Base-by-base conservation (phyloP, 2,113 vertebrate genomes). In the Nothobranchius kuhntae region DNA sequence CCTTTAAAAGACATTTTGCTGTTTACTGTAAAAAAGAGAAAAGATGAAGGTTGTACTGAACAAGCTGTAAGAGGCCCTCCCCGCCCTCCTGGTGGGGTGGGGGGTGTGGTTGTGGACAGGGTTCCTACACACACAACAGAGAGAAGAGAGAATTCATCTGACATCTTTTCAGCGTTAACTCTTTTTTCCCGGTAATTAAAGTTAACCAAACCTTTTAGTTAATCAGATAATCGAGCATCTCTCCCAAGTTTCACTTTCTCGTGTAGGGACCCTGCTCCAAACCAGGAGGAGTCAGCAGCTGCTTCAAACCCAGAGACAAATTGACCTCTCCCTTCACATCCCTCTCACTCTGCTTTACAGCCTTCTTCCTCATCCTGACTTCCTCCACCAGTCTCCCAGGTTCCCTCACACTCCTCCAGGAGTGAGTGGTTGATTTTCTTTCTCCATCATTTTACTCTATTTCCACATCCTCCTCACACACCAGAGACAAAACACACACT, bases 401-500 rank as follows among this genome's bases (percentile, higher is more conserved):
- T 53, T 52, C 45, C 48, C 53, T 46, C 14, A 13, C 40, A 42
- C 51, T 54, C 63, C 65, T 52, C 57, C 38, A 40, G 7, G 7
- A 40, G 38, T 6, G 24, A 71, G 13, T 74, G 67, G 42, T 51
- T 58, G 73, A 59, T 81, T 73, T 80, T 75, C 84, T 82, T 72
- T 85, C 77, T 75, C 82, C 74, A 73, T 55, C 80, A 73, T 67
- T 77, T 65, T n/a, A 62, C 80, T 83, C 67, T 76, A 64, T 30
- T 82, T 24, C 58, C 26, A 68, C 21, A 21, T 21, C 64, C 71
- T 77, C 83, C 85, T 71, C 73, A 73, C 83, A 75, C 88, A 87
- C 88, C 89, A 91, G 86, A 91, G 87, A 92, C 89, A 87, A 83
- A 55, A 67, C 65, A 77, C 65, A 52, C 45, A 62, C 21, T 40